phyloP scores from a whole-genome alignment of 2,888 invertebrate species.

The Eupithecia tripunctaria region DNA sequence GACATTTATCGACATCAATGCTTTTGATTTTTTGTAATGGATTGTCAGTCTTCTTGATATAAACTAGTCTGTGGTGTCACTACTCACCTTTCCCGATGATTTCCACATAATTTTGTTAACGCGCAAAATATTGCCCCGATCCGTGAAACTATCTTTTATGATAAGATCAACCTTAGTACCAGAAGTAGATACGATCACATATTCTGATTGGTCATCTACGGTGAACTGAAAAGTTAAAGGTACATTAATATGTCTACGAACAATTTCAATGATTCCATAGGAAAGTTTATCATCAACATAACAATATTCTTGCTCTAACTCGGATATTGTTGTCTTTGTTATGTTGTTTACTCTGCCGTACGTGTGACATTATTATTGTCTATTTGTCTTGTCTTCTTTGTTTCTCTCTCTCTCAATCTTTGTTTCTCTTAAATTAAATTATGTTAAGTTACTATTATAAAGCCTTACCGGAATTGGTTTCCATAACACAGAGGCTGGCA shows the following conservation, averaged over 20 bases:
- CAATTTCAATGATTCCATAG: too few species aligned
- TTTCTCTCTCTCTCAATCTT: background rate
- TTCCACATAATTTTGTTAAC: constrained; percentile 35
- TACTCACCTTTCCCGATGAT: constrained; percentile 40
- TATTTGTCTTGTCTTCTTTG: background rate
- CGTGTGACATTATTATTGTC: background rate
- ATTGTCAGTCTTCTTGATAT: too few species aligned
- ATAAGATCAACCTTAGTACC: constrained; percentile 33
- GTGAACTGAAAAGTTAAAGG: constrained; percentile 38
- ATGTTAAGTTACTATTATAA: background rate
- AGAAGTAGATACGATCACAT: constrained; percentile 35
- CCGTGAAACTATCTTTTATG: constrained; percentile 2
- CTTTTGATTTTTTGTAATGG: too few species aligned
- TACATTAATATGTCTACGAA: too few species aligned
- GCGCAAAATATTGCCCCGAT: background rate
- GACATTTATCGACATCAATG: too few species aligned
- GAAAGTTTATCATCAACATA: too few species aligned
- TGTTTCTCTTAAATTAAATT: background rate
- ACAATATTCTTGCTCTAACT: background rate
- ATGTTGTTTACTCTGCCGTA: background rate
- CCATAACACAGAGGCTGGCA: background rate
- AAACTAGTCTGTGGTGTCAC: too few species aligned
- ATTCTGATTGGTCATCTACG: constrained; percentile 40
- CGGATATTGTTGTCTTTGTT: background rate
- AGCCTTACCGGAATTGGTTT: constrained; percentile 16